These are phyloP conservation scores for Steromphala cineraria DNA, from an alignment of 2,888 invertebrate genomes.

Conservation along the genomic window DNA sequence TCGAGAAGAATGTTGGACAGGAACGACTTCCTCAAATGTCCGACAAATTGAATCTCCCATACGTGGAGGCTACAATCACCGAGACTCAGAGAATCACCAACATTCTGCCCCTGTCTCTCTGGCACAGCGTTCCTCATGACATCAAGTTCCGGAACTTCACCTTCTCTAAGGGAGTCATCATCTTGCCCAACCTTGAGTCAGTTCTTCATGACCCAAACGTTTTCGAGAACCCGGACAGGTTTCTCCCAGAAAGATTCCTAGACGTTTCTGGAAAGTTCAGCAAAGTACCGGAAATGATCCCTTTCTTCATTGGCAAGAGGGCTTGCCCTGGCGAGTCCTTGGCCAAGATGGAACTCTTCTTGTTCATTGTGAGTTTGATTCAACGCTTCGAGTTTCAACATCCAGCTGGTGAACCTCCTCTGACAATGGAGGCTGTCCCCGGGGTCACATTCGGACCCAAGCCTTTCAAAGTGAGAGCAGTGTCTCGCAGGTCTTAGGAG, in stretches of 20 bases:
- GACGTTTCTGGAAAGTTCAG: constrained; percentile 45
- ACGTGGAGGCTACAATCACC: constrained; percentile 43
- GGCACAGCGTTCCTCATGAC: constrained; percentile 47
- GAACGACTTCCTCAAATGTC: constrained; percentile 19
- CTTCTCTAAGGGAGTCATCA: constrained; percentile 56
- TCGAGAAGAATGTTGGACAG: constrained; percentile 27
- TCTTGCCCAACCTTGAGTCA: constrained; percentile 38
- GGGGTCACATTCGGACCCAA: not conserved
- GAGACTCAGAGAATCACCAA: constrained; percentile 70
- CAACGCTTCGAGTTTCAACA: constrained; percentile 30
- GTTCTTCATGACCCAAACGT: constrained; percentile 35
- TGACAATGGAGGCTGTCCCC: not conserved
- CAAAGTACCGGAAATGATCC: constrained; percentile 41
- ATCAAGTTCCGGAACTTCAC: constrained; percentile 56
- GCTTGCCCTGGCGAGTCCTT: constrained; percentile 41
- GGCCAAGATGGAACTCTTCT: constrained; percentile 45
- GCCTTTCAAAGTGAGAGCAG: not conserved
- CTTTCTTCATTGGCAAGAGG: constrained; percentile 54
- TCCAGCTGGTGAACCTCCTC: not conserved
- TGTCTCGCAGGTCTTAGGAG: too few relatives aligned
- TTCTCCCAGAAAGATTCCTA: constrained; percentile 69
- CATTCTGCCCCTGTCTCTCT: constrained; percentile 68
- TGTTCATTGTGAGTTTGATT: constrained; percentile 37
- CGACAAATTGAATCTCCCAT: constrained; percentile 33
- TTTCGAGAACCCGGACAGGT: constrained; percentile 61